A percentile compares a stretch with the other conserved stretches of the same genome.
These are phyloP conservation scores for Himantopus leucocephalus DNA, from an alignment of 2,113 vertebrate species.

Conservation along the genomic window DNA sequence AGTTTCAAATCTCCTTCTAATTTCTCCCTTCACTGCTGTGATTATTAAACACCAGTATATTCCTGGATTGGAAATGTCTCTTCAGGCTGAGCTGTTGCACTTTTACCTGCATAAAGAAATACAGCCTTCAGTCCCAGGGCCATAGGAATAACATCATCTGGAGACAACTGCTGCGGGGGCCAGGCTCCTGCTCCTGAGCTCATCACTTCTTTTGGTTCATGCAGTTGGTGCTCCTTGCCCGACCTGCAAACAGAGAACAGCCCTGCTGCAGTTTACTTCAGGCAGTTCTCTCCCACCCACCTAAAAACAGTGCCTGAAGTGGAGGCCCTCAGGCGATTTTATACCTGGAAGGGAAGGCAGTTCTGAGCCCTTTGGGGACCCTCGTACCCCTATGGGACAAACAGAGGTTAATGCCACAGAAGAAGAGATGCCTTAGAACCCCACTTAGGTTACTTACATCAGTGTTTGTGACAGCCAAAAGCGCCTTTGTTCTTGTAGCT, in stretches of 20 bases:
- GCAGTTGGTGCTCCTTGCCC: rapidly evolving
- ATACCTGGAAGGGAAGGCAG: neutral
- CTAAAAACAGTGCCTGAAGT: neutral
- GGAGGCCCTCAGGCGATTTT: neutral
- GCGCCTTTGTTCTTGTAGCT: neutral
- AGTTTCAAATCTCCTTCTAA: neutral
- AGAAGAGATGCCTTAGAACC: neutral
- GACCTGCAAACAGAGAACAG: neutral
- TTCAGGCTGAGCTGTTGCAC: neutral
- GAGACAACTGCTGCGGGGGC: neutral
- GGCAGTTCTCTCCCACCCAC: neutral
- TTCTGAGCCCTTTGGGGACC: neutral
- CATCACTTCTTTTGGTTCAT: neutral
- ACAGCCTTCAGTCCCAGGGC: neutral
- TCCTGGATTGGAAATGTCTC: neutral
- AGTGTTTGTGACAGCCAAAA: neutral
- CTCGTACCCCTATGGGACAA: rapidly evolving
- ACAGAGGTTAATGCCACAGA: neutral
- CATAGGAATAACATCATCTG: neutral
- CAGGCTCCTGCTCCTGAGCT: neutral
- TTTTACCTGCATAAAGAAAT: neutral
- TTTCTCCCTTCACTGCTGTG: neutral
- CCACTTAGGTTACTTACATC: neutral
- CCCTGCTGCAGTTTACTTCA: neutral
- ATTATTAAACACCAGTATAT: neutral